Base-by-base conservation (phyloP, 2,888 invertebrate species). In the Stegana nigrithorax region DNA sequence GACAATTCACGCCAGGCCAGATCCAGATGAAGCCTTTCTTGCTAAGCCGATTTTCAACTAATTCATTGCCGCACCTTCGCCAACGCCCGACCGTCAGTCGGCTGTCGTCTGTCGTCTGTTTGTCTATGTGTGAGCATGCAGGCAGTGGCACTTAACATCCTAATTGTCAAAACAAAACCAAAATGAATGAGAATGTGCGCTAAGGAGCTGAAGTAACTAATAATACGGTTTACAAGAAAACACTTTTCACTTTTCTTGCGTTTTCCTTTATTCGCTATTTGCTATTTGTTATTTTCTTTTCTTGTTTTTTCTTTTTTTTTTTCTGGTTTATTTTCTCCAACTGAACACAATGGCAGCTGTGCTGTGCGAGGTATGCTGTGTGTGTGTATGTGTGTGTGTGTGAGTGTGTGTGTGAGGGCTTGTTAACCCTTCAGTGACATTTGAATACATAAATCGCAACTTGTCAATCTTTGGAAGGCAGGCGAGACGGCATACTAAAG, bases 131-230 rank as follows among this genome's bases (percentile, higher is more conserved):
- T 78, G 78, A 78, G 72, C 65, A 27, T n/a, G n/a, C n/a, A n/a
- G n/a, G n/a, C n/a, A n/a, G n/a, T n/a, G n/a, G n/a, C 78, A 81
- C 78, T 78, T 78, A 78, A 81, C 78, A 81, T 80, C 78, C 81
- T 78, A 80, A 78, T 78, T 78, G 78, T 81, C 78, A 78, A 76
- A 78, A 81, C 80, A 80, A 73, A 73, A 73, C 66, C n/a, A n/a
- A n/a, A n/a, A n/a, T n/a, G n/a, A n/a, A n/a, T n/a, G 6, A 29
- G 29, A 7, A 10, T 29, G 29, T 29, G 29, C 29, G 29, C 32
- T 21, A 55, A 17, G n/a, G 21, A 5, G 14, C 7, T 36, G 21
- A 55, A 21, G 55, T 32, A 55, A 55, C 23, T 47, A 47, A 47
- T 47, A 47, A 36, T 36, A 67, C 55, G 36, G 36, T 36, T 36